Base-by-base conservation (phyloP, 1,140 invertebrate genomes). In the Psilanteris sp. region DNA sequence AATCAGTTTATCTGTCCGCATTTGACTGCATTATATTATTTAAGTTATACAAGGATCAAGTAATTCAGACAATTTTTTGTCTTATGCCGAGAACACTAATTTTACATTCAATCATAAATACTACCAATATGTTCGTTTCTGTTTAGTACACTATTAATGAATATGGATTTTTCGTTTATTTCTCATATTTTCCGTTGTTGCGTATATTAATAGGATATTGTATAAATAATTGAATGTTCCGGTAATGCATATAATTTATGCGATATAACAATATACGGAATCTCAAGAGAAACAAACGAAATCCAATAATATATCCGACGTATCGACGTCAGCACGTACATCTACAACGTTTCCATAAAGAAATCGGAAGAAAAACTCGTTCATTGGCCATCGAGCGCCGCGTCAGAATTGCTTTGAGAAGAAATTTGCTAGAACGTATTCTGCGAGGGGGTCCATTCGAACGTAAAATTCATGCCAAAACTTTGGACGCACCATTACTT, bases 321-420 rank as follows among this genome's bases (percentile, higher is more conserved):
- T 61, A 71, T 71, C 67, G 55, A 50, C 55, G 18, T 54, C 22
- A 26, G 15, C 44, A 31, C 34, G 52, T 73, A 27, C 62, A 54
- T 61, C 67, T 54, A 44, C 55, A 37, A 36, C 39, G 54, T 48
- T 54, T 46, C 57, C 24, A 64, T 57, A 72, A 72, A 72, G 68
- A 72, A 64, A 73, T 73, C 70, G 48, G 59, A 43, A 44, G 32
- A 41, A 43, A 73, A 73, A 73, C 43, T 73, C 66, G 64, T 59
- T 70, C 54, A 73, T 73, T 73, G 70, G 59, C 59, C 50, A 66
- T 73, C 57, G 70, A 52, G 52, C 43, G 59, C 52, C 43, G 59
- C 52, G 59, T 66, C 70, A 59, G 59, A 66, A 64, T 73, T 66
- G 70, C 68, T 73, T 66, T 66, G 70, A 73, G 59, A 73, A 57